Conservation (phyloP, 1,140 invertebrate genomes). For the Leptinotarsa undecemlineata region DNA sequence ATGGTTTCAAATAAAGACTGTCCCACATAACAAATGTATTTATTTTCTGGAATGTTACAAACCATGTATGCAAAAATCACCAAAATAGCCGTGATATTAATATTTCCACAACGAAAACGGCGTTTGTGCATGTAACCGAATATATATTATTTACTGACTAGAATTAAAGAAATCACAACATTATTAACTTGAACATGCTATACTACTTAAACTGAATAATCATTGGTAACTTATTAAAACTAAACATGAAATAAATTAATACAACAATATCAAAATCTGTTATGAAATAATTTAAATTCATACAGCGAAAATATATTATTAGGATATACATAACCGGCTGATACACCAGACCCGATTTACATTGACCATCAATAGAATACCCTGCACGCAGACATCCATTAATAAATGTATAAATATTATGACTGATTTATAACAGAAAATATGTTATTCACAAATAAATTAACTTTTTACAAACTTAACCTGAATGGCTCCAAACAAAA, state of each 20-base stretch:
- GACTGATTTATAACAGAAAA: conserved; percentile 24
- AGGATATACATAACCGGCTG: not conserved
- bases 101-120: conserved; percentile 21
- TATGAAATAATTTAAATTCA: conserved; percentile 24
- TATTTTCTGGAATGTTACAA: conserved; percentile 41
- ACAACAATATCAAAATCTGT: conserved; percentile 32
- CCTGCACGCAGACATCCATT: conserved; percentile 12
- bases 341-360: not conserved
- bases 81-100: conserved; percentile 20
- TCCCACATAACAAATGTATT: conserved; percentile 36
- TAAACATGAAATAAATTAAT: conserved; percentile 33
- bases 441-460: conserved; percentile 12
- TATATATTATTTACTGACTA: conserved; percentile 39
- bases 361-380: conserved; percentile 7
- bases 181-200: conserved; percentile 21
- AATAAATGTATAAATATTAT: conserved; percentile 24
- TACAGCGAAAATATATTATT: not conserved
- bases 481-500: conserved; percentile 22
- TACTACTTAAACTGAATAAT: conserved; percentile 20
- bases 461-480: conserved; percentile 29
- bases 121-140: conserved; percentile 22
- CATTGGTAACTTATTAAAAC: conserved; percentile 27
- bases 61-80: conserved; percentile 29
- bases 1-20: not conserved
- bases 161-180: conserved; percentile 45